phyloP scores from a whole-genome alignment of 2,797 vertebrate species.

The Steatocranus sp. region DNA sequence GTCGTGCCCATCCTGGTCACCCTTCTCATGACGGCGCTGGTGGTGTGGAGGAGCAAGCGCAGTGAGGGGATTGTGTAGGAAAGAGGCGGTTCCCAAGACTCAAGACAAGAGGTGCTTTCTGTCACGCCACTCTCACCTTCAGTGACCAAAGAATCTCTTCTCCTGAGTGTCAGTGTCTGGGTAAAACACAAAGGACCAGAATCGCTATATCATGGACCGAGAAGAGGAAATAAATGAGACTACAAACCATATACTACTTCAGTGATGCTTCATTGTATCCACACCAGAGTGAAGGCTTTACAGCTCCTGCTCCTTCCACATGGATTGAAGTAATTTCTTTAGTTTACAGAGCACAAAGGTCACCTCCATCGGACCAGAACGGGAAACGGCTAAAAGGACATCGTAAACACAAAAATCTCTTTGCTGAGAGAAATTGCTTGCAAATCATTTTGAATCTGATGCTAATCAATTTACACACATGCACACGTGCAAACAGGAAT shows the following conservation, averaged over 20 bases:
- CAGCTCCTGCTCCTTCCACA: neutral
- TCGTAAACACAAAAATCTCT: neutral
- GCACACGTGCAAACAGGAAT: neutral
- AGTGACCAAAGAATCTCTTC: conserved; percentile 26
- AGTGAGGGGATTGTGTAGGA: conserved; percentile 86
- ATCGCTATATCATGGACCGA: neutral
- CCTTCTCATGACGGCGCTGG: conserved; percentile 87
- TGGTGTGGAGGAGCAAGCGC: conserved; percentile 92
- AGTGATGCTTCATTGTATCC: neutral
- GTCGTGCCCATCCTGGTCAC: conserved; percentile 84
- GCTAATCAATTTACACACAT: neutral
- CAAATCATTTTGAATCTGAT: neutral
- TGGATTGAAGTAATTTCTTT: neutral
- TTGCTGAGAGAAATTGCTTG: neutral
- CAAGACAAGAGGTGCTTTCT: neutral
- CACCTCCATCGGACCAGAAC: neutral
- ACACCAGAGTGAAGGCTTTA: neutral
- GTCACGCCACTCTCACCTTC: neutral
- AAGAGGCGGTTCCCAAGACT: neutral
- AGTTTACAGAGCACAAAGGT: neutral
- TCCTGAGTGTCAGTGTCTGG: neutral
- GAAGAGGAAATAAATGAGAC: neutral
- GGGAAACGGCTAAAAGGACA: neutral
- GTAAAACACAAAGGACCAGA: neutral
- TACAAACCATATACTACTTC: neutral